These are phyloP conservation scores for Aptenodytes forsteri DNA, from an alignment of 2,113 vertebrate genomes.

Conservation along the genomic window DNA sequence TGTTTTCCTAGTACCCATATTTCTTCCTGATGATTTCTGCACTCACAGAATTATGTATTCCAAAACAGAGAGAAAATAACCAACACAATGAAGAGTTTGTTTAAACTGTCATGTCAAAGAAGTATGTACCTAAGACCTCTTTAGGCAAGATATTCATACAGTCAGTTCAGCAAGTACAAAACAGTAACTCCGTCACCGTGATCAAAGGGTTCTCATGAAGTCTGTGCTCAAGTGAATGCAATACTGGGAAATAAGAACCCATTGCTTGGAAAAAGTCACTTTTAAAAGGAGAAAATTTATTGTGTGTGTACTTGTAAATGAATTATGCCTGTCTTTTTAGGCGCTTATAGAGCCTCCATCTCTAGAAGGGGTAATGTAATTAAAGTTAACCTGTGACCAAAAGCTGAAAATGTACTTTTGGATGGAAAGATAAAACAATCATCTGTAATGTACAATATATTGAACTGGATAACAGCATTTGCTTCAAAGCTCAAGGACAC, in stretches of 20 bases:
- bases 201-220: neutral
- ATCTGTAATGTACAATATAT: neutral
- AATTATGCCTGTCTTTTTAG: neutral
- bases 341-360: neutral
- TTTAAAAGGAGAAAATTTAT: neutral
- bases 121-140: neutral
- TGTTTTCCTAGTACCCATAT: neutral
- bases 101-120: neutral
- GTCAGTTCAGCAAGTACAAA: neutral
- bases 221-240: neutral
- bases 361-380: neutral
- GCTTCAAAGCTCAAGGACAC: slow-evolving; percentile 41
- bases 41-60: neutral
- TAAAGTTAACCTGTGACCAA: slow-evolving; percentile 11
- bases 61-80: neutral
- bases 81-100: neutral
- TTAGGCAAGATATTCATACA: neutral
- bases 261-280: neutral
- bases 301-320: neutral
- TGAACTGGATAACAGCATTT: neutral
- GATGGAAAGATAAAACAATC: slow-evolving; percentile 5
- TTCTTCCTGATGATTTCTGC: neutral
- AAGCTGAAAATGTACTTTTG: slow-evolving; percentile 19
- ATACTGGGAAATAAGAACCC: neutral
- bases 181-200: rapidly evolving